phyloP scores from a whole-genome alignment of 2,888 invertebrate species.

The Monochamus alternatus region DNA sequence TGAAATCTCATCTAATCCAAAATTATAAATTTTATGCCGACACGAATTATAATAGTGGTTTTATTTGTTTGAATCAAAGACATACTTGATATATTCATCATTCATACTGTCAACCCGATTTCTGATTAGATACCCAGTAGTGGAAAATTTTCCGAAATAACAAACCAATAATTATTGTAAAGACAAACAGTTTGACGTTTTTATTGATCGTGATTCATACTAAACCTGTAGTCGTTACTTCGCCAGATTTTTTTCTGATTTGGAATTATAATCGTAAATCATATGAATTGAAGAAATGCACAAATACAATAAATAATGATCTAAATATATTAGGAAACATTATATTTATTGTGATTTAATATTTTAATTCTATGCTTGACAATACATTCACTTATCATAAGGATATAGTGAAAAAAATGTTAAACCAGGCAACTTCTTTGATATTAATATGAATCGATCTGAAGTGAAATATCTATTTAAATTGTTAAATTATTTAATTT shows the following conservation, averaged over 20 bases:
- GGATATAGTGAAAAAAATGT: too few relatives aligned
- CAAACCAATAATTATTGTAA: neutral
- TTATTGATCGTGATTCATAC: neutral
- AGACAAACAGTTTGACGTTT: neutral
- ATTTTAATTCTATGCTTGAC: too few relatives aligned
- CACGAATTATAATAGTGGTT: neutral
- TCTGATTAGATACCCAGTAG: neutral
- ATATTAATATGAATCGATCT: too few relatives aligned
- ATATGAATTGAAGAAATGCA: too few relatives aligned
- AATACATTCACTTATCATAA: too few relatives aligned
- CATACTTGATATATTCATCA: neutral
- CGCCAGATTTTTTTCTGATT: neutral
- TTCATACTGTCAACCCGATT: neutral
- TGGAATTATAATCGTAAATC: too few relatives aligned
- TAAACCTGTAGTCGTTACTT: neutral
- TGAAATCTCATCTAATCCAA: neutral
- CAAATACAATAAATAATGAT: too few relatives aligned
- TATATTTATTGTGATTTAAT: too few relatives aligned
- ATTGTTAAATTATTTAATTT: too few relatives aligned
- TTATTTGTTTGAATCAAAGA: constrained; percentile 1
- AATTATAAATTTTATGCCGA: neutral
- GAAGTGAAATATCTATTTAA: too few relatives aligned
- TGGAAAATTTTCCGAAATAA: neutral
- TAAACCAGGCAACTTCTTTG: too few relatives aligned
- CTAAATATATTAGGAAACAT: too few relatives aligned